phyloP scores from a whole-genome alignment of 2,797 vertebrate genomes.

The Urocyon cinereoargenteus region DNA sequence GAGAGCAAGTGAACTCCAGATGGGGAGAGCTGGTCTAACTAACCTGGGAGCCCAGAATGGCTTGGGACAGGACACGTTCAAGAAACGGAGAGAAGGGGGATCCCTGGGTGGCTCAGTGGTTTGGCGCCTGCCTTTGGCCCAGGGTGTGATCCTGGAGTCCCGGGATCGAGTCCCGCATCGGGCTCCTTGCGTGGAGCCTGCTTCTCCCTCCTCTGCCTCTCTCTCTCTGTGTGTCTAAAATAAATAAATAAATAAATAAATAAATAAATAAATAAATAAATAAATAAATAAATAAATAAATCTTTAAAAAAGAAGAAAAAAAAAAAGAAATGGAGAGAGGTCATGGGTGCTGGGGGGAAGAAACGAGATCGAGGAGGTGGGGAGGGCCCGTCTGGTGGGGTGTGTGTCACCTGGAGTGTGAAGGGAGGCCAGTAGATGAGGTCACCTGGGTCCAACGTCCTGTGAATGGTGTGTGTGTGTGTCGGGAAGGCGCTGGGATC shows the following conservation, averaged over 20 bases:
- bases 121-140: too few species aligned
- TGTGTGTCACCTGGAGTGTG: not conserved
- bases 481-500: accelerated
- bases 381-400: not conserved
- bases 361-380: not conserved
- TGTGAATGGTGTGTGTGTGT: not conserved
- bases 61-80: not conserved
- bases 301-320: too few species aligned
- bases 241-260: too few species aligned
- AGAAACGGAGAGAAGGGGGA: not conserved
- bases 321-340: not conserved
- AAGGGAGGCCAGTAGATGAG: not conserved
- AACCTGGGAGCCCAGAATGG: not conserved
- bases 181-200: too few species aligned
- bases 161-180: too few species aligned
- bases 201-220: too few species aligned
- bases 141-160: too few species aligned
- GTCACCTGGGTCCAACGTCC: not conserved
- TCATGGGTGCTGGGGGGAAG: not conserved
- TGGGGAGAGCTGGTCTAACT: not conserved
- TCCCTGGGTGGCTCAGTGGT: too few species aligned
- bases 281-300: too few species aligned
- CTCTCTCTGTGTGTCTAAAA: too few species aligned
- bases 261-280: too few species aligned
- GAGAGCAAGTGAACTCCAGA: not conserved